phyloP scores from a whole-genome alignment of 2,797 vertebrate genomes.

The Tympanoctomys barrerae region DNA sequence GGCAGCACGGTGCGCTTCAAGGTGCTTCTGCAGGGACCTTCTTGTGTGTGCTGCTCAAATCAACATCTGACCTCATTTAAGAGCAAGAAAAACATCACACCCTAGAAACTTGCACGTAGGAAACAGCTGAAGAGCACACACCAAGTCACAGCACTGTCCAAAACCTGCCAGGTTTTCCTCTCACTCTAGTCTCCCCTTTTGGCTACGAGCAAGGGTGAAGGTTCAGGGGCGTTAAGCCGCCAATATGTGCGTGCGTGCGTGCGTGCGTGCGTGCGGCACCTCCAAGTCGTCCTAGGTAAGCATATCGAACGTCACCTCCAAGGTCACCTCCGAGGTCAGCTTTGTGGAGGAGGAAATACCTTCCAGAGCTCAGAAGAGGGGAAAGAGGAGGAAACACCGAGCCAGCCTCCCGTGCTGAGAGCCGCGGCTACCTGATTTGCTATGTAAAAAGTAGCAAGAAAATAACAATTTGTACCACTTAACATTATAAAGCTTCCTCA shows the following conservation, averaged over 20 bases:
- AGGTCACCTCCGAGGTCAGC: neutral
- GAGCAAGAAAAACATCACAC: conserved; percentile 38
- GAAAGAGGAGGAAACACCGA: neutral
- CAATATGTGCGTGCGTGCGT: too few relatives aligned
- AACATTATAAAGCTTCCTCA: conserved; percentile 11
- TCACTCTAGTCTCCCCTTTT: neutral
- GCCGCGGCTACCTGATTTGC: neutral
- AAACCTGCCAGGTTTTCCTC: conserved; percentile 33
- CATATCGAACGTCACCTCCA: conserved; percentile 25
- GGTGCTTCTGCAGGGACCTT: neutral
- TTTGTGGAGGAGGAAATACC: conserved; percentile 41
- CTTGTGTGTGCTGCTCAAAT: conserved; percentile 16
- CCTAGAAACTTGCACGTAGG: conserved; percentile 24
- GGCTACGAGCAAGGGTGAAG: neutral
- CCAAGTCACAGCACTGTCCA: conserved; percentile 43
- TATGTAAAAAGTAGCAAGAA: neutral
- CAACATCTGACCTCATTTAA: neutral
- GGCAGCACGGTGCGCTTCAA: conserved; percentile 21
- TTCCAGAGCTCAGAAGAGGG: neutral
- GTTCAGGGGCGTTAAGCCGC: neutral
- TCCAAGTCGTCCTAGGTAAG: conserved; percentile 42
- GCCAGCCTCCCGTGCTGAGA: neutral
- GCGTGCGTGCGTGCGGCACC: neutral
- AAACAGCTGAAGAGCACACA: conserved; percentile 38
- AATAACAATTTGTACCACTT: conserved; percentile 24